Evolutionary conservation across 2,797 vertebrate genomes (phyloP), one percentile per base, ranked within the genome.

Genomic region (Xiphorhynchus erythropygius): DNA sequence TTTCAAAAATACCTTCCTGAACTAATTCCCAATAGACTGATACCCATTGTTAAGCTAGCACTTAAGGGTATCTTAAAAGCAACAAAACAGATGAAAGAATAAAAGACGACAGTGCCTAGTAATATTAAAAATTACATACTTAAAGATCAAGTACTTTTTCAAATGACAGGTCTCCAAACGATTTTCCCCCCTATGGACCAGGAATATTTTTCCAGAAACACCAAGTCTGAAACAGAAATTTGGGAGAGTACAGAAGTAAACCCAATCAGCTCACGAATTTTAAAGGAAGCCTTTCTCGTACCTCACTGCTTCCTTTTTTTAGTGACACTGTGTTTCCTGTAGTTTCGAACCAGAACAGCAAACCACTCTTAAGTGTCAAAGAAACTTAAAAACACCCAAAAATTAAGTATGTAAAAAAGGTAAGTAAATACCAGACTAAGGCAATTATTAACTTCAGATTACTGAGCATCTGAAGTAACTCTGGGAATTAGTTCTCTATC

Each of bases 281-380:
- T 50, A 94, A 73, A 41, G 13, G 7, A 27, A 67, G 8, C 5
- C 28, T 30, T 89, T 57, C 6, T 50, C 6, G 0, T 17, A 4
- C 3, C 5, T 4, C 7, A 5, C 1, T 18, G 11, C 1, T 9
- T 3, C 1, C 1, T 13, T 6, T 57, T 89, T 77, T 56, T 4
- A 9, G 25, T 52, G 19, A 30, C 32, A 42, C 1, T 81, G 7
- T 53, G 11, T 60, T 57, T 78, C 30, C 28, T 46, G 4, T 44
- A 5, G 6, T 71, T 92, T 74, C 41, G 88, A 75, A 59, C 9
- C 12, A 41, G 21, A 83, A 42, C 1, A 7, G 17, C 30, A 22
- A 91, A 32, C 3, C 21, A 64, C 12, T 64, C 32, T 18, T 32
- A 41, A 50, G 15, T 33, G 50, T n/a, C 65, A 76, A 74, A 76